A percentile compares a stretch with the other conserved stretches of the same genome.
These are phyloP conservation scores for Tyrophagus putrescentiae DNA, from an alignment of 1,140 invertebrate species.

Conservation along the genomic window DNA sequence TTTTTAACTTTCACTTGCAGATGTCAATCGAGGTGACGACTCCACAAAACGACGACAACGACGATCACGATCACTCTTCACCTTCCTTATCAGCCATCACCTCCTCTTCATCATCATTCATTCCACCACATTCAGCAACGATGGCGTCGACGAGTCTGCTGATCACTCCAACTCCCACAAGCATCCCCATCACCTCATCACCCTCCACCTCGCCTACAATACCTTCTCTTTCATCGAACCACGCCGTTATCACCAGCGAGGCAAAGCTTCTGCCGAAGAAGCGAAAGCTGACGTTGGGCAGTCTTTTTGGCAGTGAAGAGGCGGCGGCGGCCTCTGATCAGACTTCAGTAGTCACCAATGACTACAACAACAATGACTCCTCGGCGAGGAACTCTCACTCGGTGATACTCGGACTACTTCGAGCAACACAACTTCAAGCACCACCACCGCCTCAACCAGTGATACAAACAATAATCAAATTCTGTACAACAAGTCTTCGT, in stretches of 20 bases:
- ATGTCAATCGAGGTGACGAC: neutral
- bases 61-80: neutral
- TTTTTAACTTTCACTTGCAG: neutral
- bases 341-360: too few species aligned
- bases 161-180: too few species aligned
- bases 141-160: neutral
- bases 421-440: neutral
- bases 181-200: neutral
- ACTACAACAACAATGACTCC: too few species aligned
- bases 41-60: neutral
- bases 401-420: too few species aligned
- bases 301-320: too few species aligned
- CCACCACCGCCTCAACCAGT: neutral
- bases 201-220: neutral
- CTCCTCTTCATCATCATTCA: neutral
- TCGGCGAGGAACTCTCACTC: too few species aligned
- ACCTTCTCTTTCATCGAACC: neutral
- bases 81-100: neutral
- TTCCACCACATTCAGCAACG: neutral
- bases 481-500: too few species aligned
- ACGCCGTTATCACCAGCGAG: neutral
- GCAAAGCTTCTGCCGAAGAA: constrained; percentile 11
- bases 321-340: too few species aligned
- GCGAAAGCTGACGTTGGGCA: constrained; percentile 9
- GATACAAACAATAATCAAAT: constrained; percentile 19